Conservation (phyloP, 2,113 vertebrate genomes). For the Brachyhypopomus occidentalis region DNA sequence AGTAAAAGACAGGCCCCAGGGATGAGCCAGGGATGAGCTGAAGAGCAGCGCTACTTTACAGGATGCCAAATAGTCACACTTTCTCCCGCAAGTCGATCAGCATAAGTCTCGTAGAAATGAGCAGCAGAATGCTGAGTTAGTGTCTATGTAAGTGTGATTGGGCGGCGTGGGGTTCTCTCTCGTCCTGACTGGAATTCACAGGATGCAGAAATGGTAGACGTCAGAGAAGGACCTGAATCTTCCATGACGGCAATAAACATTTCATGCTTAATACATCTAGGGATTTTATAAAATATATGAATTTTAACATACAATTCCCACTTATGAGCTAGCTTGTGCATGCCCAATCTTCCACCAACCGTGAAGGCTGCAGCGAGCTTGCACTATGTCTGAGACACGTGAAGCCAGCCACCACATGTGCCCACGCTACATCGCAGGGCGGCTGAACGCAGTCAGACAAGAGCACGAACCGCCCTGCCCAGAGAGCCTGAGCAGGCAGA, state of each 20-base stretch:
- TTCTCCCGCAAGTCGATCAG: conserved; percentile 3
- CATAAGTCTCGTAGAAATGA: background rate
- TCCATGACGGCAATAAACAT: background rate
- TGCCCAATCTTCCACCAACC: too few relatives aligned
- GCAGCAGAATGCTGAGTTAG: conserved; percentile 1
- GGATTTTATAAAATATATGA: too few relatives aligned
- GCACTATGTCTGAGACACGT: too few relatives aligned
- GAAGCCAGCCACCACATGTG: too few relatives aligned
- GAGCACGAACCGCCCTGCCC: too few relatives aligned
- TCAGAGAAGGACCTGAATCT: background rate
- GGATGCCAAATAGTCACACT: background rate
- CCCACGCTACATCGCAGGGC: too few relatives aligned
- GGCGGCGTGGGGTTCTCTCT: conserved; percentile 7
- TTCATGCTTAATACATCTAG: too few relatives aligned
- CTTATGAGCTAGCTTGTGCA: too few relatives aligned
- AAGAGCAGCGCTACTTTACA: conserved; percentile 10
- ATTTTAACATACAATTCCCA: too few relatives aligned
- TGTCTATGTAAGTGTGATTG: background rate
- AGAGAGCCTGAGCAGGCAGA: too few relatives aligned
- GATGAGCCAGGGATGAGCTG: background rate
- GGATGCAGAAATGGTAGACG: background rate
- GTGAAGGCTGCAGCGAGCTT: too few relatives aligned
- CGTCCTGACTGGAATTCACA: background rate
- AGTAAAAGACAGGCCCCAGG: background rate
- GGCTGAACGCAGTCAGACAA: too few relatives aligned